Evolutionary conservation across 2,888 invertebrate genomes (phyloP), one percentile per base, ranked within the genome.

Genomic region (Ochropleura leucogaster): DNA sequence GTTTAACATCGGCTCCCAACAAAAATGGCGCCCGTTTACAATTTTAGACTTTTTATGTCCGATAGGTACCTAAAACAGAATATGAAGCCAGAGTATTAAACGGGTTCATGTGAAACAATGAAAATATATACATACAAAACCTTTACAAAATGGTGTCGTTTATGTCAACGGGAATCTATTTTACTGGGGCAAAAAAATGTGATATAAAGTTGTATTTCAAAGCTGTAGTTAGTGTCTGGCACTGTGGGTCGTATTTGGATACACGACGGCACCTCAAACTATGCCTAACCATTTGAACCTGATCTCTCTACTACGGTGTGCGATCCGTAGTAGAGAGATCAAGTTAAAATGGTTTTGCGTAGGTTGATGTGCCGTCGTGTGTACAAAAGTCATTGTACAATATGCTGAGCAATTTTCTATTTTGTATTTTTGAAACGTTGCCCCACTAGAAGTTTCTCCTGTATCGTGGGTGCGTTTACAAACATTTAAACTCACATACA

Each of bases 31-130:
- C 14, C n/a, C 18, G 18, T 12, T 42, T 75, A 60, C 40, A 16
- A 46, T 77, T 77, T 67, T 47, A 12, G 16, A 42, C 4, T 67
- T 76, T 75, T 75, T 68, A 42, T 60, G 9, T 18, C 12, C 42
- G 67, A 42, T 59, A 14, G 44, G 44, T 44, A 46, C 9, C 40
- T 42, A 77, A 68, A 55, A 67, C 20, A 59, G 77, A 20, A 75
- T 75, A 75, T 51, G 55, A 77, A 77, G 30, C 40, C 4, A 2
- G 53, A 77, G 9, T 53, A 68, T 65, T 20, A 30, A 3, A 46
- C 20, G 18, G 20, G 5, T 12, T 51, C 20, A 40, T 59, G 46
- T 53, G 3, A 4, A 75, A 55, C 44, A 40, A 51, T 51, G 14
- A 42, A 67, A 67, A 60, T 42, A 49, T 42, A 12, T 40, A 14